Conservation (phyloP, 2,113 vertebrate genomes). For the Pao palembangensis region DNA sequence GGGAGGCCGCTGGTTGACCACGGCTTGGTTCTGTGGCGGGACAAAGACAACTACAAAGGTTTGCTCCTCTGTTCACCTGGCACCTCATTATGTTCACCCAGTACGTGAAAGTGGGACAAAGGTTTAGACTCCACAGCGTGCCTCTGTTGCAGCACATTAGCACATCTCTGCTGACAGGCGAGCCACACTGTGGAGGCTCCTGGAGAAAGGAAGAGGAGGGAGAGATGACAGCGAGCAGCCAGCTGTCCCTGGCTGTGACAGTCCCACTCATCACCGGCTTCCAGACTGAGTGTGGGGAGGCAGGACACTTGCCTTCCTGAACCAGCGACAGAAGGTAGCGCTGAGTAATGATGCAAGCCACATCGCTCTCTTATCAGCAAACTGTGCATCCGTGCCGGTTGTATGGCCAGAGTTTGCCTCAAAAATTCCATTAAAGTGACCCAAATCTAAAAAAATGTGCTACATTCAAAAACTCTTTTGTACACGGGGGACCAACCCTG, state of each 20-base stretch:
- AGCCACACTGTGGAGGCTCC: slow-evolving; percentile 62
- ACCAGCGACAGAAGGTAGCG: slow-evolving; percentile 71
- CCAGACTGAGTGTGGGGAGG: slow-evolving; percentile 73
- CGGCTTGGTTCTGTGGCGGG: slow-evolving; percentile 48
- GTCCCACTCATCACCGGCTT: slow-evolving; percentile 75
- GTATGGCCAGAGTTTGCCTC: slow-evolving; percentile 37
- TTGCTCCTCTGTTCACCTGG: slow-evolving; percentile 16
- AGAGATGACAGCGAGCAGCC: slow-evolving; percentile 67
- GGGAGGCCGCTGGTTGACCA: slow-evolving; percentile 10
- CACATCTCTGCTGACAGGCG: slow-evolving; percentile 68
- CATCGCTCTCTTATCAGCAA: slow-evolving; percentile 69
- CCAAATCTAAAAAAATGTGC: slow-evolving; percentile 2
- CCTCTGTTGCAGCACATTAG: slow-evolving; percentile 68
- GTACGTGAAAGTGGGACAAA: slow-evolving; percentile 64
- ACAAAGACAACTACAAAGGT: slow-evolving; percentile 13
- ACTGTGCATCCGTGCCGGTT: slow-evolving; percentile 65
- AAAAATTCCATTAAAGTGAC: slow-evolving; percentile 6
- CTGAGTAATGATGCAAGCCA: slow-evolving; percentile 74
- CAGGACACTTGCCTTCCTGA: slow-evolving; percentile 73
- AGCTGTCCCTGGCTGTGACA: slow-evolving; percentile 76
- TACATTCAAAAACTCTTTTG: slow-evolving; percentile 27
- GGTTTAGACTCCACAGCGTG: slow-evolving; percentile 60
- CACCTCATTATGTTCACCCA: slow-evolving; percentile 54
- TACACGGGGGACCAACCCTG: slow-evolving; percentile 40
- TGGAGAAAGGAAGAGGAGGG: slow-evolving; percentile 54